Percentiles rank a stretch among this genome's conserved stretches.
These are phyloP conservation scores for Theristus sp. DNA, from an alignment of 2,888 invertebrate genomes.

Conservation along the genomic window DNA sequence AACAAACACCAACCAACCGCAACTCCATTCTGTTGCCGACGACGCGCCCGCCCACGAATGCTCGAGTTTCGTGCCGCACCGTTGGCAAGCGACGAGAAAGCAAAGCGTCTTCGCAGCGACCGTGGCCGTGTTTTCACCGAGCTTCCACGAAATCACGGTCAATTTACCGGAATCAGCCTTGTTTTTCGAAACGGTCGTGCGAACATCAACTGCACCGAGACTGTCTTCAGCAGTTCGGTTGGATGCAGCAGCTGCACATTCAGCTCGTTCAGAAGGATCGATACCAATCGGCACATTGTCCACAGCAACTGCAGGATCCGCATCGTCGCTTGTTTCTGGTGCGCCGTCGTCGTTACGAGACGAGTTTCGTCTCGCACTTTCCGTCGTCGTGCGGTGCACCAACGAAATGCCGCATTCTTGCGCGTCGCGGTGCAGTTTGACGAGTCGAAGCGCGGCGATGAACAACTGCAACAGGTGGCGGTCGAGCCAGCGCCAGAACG, in stretches of 20 bases:
- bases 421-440: constrained; percentile 16
- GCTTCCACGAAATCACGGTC: neutral
- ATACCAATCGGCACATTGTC: too few species aligned
- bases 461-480: constrained; percentile 28
- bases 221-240: too few species aligned
- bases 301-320: too few species aligned
- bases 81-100: neutral
- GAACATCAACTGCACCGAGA: neutral
- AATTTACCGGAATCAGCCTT: neutral
- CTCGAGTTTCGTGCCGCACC: neutral
- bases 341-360: neutral
- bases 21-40: too few species aligned
- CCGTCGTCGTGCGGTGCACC: neutral
- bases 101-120: neutral
- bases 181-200: neutral
- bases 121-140: neutral
- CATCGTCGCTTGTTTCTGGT: neutral
- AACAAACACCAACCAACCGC: too few species aligned
- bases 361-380: neutral
- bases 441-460: constrained; percentile 29
- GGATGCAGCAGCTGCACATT: too few species aligned
- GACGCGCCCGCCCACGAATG: neutral
- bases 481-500: constrained; percentile 32
- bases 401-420: constrained; percentile 9
- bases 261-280: too few species aligned